phyloP scores from a whole-genome alignment of 64 coral and sea anemone genomes.

The Catalaphyllia jardinei region DNA sequence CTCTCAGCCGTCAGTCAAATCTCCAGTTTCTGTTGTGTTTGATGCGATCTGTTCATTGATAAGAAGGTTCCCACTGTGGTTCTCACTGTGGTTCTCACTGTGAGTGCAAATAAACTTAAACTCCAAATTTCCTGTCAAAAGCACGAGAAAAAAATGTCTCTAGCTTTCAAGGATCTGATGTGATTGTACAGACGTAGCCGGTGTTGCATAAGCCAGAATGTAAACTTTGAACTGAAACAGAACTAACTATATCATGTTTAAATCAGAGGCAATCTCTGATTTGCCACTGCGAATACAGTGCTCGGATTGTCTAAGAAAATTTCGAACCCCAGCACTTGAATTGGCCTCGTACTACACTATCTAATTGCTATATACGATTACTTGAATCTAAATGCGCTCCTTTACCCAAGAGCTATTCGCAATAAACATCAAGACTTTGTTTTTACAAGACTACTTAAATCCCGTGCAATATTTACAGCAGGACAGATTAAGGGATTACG shows the following conservation, averaged over 20 bases:
- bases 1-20: not conserved
- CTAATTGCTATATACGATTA: not conserved
- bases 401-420: not conserved
- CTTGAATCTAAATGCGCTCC: conserved; percentile 2
- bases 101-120: not conserved
- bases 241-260: not conserved
- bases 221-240: not conserved
- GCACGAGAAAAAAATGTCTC: not conserved
- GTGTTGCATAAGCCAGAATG: not conserved
- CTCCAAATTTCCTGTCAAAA: not conserved
- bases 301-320: not conserved
- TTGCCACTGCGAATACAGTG: not conserved
- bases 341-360: not conserved
- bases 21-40: conserved; percentile 3
- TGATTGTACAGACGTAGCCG: not conserved
- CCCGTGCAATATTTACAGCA: conserved; percentile 16
- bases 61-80: not conserved
- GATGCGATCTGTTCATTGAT: not conserved
- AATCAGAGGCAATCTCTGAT: not conserved
- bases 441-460: conserved; percentile 19
- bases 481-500: conserved; percentile 32
- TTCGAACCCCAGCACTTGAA: not conserved
- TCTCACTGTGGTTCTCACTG: not conserved
- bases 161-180: not conserved
- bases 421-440: not conserved